Percentiles rank a stretch among this genome's conserved stretches.
These are phyloP conservation scores for Cataglyphis hispanica DNA, from an alignment of 1,140 invertebrate species.

Conservation along the genomic window DNA sequence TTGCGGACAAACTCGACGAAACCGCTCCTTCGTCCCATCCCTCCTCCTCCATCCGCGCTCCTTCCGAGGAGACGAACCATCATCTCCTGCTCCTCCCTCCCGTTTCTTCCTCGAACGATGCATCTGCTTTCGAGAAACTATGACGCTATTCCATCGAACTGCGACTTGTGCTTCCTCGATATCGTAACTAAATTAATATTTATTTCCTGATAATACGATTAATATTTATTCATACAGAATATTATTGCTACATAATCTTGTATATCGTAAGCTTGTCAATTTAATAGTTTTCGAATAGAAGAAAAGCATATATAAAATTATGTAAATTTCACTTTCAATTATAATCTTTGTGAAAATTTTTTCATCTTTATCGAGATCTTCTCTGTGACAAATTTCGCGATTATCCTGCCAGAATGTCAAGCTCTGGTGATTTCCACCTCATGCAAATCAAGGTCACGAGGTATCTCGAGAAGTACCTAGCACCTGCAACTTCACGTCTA, in stretches of 20 bases:
- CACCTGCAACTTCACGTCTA: slow-evolving; percentile 65
- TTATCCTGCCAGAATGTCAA: slow-evolving; percentile 31
- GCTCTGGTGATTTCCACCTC: background rate
- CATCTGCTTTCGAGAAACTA: slow-evolving; percentile 69
- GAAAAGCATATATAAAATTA: background rate
- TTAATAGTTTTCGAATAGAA: background rate
- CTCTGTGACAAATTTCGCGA: slow-evolving; percentile 34
- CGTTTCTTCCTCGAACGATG: slow-evolving; percentile 42
- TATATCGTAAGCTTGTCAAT: background rate
- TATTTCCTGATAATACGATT: too few species aligned
- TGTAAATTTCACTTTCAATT: background rate
- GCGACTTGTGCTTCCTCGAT: background rate
- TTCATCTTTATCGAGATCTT: background rate
- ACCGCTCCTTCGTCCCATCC: slow-evolving; percentile 34
- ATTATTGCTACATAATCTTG: background rate
- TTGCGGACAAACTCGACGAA: slow-evolving; percentile 62
- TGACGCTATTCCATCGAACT: background rate
- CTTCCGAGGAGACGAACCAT: slow-evolving; percentile 39
- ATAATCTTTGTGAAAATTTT: slow-evolving; percentile 3
- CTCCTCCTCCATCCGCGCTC: background rate
- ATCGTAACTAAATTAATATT: background rate
- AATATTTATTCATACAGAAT: background rate
- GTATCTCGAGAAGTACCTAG: slow-evolving; percentile 61
- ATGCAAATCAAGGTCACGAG: slow-evolving; percentile 69
- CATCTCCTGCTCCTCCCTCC: background rate